Conservation (phyloP, 2,113 vertebrate species). For the Amia ocellicauda region DNA sequence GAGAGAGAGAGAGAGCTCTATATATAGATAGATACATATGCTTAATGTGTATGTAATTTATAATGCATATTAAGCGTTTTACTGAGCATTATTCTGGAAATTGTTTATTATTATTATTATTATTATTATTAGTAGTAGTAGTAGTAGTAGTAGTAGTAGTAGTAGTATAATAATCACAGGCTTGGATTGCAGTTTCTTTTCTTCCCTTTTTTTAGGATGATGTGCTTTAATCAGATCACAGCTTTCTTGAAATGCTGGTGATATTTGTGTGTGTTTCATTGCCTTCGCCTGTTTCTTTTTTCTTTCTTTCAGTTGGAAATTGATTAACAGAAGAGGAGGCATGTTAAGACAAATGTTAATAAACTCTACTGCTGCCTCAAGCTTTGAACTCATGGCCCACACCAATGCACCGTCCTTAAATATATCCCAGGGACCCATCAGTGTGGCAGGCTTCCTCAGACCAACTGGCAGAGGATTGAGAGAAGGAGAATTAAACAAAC, state of each 20-base stretch:
- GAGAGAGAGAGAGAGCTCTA: no score
- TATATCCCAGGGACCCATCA: conserved; percentile 81
- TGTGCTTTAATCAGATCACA: neutral
- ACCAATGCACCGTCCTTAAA: conserved; percentile 78
- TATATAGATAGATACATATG: no score
- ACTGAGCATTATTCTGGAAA: no score
- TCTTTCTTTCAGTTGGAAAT: conserved; percentile 30
- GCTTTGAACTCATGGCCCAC: conserved; percentile 76
- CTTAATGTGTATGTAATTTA: no score
- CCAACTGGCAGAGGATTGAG: conserved; percentile 80
- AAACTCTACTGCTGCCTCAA: conserved; percentile 80
- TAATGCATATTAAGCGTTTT: no score
- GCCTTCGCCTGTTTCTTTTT: neutral
- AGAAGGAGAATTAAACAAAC: conserved; percentile 85
- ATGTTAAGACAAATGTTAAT: conserved; percentile 79
- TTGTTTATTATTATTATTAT: no score
- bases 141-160: no score
- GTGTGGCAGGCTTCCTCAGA: conserved; percentile 81
- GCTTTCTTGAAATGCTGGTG: neutral
- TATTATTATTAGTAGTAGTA: no score
- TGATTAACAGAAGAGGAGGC: conserved; percentile 11
- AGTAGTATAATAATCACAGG: no score
- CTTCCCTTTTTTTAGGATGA: no score
- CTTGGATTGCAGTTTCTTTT: no score
- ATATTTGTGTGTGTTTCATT: neutral